Conservation (phyloP, 2,113 vertebrate genomes). For the Tricholaema leucomelas region DNA sequence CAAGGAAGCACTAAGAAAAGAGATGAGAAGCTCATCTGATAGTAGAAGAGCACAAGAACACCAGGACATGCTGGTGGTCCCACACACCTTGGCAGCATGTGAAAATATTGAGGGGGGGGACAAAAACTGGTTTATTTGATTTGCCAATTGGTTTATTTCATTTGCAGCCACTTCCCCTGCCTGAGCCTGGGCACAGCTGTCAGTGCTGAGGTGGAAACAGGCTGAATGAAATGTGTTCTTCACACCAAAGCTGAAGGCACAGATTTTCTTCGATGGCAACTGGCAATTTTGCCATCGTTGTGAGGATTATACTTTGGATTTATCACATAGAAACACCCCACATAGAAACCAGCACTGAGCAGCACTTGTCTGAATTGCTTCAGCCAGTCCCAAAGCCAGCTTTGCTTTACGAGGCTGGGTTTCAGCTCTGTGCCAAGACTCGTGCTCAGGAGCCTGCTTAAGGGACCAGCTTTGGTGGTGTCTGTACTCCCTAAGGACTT, state of each 20-base stretch:
- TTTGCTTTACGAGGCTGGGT: neutral
- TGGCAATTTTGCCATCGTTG: neutral
- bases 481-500: neutral
- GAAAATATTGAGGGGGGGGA: neutral
- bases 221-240: neutral
- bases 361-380: neutral
- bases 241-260: neutral
- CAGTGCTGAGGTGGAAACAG: neutral
- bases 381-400: neutral
- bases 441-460: fast-evolving
- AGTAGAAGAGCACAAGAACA: neutral
- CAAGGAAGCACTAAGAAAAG: neutral
- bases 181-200: neutral
- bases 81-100: neutral
- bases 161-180: neutral
- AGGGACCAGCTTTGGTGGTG: neutral
- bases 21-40: neutral
- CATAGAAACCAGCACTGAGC: neutral
- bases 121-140: neutral
- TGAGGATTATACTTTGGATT: neutral
- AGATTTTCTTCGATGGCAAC: neutral
- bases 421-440: neutral
- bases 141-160: neutral
- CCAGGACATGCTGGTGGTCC: fast-evolving
- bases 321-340: neutral